phyloP scores from a whole-genome alignment of 2,797 vertebrate species.

The Florisuga fusca region DNA sequence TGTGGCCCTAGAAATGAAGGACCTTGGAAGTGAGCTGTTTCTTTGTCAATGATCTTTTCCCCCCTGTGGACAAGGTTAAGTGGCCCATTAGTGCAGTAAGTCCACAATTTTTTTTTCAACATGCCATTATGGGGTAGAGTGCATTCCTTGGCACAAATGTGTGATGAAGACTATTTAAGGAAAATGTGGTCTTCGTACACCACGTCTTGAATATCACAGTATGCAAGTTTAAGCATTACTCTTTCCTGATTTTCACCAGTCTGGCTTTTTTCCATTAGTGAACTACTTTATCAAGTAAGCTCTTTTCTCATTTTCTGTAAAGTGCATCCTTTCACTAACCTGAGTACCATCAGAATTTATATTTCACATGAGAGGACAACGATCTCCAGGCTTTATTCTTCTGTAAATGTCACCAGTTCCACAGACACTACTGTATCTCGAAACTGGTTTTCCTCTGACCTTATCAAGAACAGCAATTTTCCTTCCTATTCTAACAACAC shows the following conservation, averaged over 20 bases:
- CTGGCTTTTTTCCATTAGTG: not conserved
- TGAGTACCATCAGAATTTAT: not conserved
- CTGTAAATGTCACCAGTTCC: conserved; percentile 39
- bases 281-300: not conserved
- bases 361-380: not conserved
- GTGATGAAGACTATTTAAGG: not conserved
- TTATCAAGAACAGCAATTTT: conserved; percentile 18
- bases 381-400: conserved; percentile 17
- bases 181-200: not conserved
- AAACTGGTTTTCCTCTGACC: conserved; percentile 32
- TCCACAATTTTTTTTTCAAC: not conserved
- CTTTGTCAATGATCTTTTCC: not conserved
- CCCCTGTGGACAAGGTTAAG: not conserved
- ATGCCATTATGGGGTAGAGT: not conserved
- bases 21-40: not conserved
- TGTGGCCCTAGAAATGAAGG: not conserved
- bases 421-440: not conserved
- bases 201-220: not conserved
- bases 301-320: not conserved
- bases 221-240: not conserved
- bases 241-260: not conserved
- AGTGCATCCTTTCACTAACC: not conserved
- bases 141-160: not conserved
- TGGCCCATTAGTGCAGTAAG: not conserved
- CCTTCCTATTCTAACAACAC: not conserved